Percentiles rank a stretch among this genome's conserved stretches.
Evolutionary conservation across 2,888 invertebrate species (phyloP).

Genomic region (Heteromurus nitidus): DNA sequence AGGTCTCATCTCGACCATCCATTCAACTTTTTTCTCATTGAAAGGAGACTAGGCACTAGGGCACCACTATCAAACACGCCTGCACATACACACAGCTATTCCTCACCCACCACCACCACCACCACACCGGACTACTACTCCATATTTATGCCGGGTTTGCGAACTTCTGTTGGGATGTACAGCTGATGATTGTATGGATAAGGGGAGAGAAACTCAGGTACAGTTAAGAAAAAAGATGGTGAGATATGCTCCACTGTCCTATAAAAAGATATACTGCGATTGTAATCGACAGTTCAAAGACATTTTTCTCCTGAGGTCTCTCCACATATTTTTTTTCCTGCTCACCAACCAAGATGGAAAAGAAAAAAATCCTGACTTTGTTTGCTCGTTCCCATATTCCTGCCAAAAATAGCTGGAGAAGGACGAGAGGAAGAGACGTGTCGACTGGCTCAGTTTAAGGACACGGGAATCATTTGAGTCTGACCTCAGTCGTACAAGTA

Average conservation of each 20-base stretch:
- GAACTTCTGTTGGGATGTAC: not conserved
- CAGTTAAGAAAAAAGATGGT: not conserved
- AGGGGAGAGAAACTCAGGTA: conserved; percentile 5
- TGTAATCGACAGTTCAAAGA: conserved; percentile 48
- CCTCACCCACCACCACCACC: not conserved
- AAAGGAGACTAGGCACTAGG: conserved; percentile 1
- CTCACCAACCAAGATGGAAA: too few relatives aligned
- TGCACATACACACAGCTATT: not conserved
- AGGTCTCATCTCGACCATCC: conserved; percentile 56
- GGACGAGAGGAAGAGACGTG: not conserved
- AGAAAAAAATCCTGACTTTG: too few relatives aligned
- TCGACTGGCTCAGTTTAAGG: not conserved
- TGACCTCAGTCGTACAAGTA: not conserved
- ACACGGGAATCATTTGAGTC: not conserved
- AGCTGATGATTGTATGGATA: conserved; percentile 29
- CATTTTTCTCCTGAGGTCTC: conserved; percentile 49
- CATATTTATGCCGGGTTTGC: conserved; percentile 26
- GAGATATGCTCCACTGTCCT: not conserved
- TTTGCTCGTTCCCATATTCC: conserved; percentile 30
- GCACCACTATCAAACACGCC: not conserved
- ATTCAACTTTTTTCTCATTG: conserved; percentile 57
- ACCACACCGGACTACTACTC: not conserved
- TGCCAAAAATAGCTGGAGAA: conserved; percentile 31
- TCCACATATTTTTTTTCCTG: too few relatives aligned
- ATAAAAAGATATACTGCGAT: conserved; percentile 18